Conservation (phyloP, 2,113 vertebrate genomes). For the Macquaria ambigua region DNA sequence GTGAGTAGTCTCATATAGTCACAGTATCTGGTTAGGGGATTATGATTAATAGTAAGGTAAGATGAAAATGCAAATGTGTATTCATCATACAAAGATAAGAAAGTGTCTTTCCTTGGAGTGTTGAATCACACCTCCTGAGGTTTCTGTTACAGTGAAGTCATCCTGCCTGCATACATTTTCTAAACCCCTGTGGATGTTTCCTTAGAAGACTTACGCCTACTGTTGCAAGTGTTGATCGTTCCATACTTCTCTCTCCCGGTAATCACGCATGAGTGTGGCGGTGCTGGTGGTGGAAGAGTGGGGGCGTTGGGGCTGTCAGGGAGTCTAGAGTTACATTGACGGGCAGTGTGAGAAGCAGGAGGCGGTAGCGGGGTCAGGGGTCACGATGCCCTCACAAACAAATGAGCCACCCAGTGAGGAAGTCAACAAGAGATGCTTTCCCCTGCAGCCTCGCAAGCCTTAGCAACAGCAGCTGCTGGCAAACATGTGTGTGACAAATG, state of each 20-base stretch:
- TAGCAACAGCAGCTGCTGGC: constrained; percentile 73
- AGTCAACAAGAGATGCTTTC: constrained; percentile 78
- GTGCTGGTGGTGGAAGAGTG: background rate
- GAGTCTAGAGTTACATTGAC: constrained; percentile 62
- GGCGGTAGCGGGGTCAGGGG: constrained; percentile 70
- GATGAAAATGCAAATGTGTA: background rate
- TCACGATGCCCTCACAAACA: constrained; percentile 72
- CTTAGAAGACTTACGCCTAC: constrained; percentile 18
- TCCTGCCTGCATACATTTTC: constrained; percentile 20
- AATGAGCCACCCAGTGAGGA: constrained; percentile 75
- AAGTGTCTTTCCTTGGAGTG: background rate
- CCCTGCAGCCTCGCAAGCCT: constrained; percentile 37
- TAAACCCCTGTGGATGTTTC: constrained; percentile 10
- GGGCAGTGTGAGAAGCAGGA: constrained; percentile 42
- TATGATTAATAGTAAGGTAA: constrained; percentile 14
- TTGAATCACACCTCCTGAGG: constrained; percentile 14
- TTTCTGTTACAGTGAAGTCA: constrained; percentile 37
- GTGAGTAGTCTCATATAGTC: background rate
- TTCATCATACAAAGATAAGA: constrained; percentile 19
- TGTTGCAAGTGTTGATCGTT: constrained; percentile 49
- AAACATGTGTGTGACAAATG: constrained; percentile 83
- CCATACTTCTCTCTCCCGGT: constrained; percentile 35
- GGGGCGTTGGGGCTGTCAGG: background rate
- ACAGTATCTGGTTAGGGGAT: constrained; percentile 8
- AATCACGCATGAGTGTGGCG: constrained; percentile 30